Percentiles rank a stretch among this genome's conserved stretches.
Conservation (phyloP, 2,113 vertebrate species). For the Tautogolabrus adspersus region DNA sequence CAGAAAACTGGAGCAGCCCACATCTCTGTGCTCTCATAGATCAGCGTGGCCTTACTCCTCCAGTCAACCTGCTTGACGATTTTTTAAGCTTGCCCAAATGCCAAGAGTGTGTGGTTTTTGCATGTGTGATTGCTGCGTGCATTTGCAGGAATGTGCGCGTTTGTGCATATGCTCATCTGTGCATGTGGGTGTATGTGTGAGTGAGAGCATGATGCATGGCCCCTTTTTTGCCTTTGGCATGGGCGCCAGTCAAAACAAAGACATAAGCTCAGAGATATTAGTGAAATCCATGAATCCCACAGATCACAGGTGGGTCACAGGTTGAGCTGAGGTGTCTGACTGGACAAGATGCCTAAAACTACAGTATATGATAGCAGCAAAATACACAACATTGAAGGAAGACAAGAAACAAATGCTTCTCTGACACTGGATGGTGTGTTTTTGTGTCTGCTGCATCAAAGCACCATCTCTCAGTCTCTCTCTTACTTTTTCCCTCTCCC, state of each 20-base stretch:
- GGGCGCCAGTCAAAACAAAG: conserved; percentile 63
- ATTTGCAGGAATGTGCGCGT: conserved; percentile 38
- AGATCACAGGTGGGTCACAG: conserved; percentile 31
- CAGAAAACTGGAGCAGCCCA: conserved; percentile 50
- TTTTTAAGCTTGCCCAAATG: conserved; percentile 62
- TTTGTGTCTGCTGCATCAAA: too few relatives aligned
- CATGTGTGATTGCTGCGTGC: conserved; percentile 42
- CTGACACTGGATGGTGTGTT: background rate
- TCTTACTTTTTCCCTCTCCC: background rate
- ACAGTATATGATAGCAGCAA: background rate
- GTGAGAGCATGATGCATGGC: conserved; percentile 43
- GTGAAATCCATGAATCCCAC: conserved; percentile 49
- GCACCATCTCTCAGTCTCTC: too few relatives aligned
- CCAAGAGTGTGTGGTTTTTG: conserved; percentile 58
- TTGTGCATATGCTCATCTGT: conserved; percentile 64
- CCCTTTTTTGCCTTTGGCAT: conserved; percentile 37
- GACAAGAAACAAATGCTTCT: background rate
- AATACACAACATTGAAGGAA: background rate
- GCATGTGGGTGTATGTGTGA: conserved; percentile 51
- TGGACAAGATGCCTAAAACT: conserved; percentile 48
- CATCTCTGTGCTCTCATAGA: conserved; percentile 56
- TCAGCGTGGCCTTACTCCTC: conserved; percentile 77
- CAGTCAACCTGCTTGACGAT: conserved; percentile 75
- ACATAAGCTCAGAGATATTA: conserved; percentile 52
- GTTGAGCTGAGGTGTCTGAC: conserved; percentile 22